phyloP scores from a whole-genome alignment of 2,113 vertebrate species.

The Arvicanthis niloticus region DNA sequence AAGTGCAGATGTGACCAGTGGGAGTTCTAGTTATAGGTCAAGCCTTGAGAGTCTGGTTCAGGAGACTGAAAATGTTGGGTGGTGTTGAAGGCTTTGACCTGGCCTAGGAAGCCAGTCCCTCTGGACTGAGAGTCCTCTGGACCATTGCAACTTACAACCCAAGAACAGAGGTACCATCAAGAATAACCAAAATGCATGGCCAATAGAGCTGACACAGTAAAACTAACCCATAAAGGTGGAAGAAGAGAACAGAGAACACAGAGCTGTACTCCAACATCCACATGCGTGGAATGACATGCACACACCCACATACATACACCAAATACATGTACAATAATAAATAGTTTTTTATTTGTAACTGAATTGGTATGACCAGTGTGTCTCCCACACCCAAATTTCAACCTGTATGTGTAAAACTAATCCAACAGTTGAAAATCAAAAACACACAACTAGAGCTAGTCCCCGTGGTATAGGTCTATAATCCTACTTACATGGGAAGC shows the following conservation, averaged over 20 bases:
- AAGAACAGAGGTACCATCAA: not conserved
- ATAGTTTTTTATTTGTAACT: not conserved
- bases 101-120: not conserved
- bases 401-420: not conserved
- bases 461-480: not conserved
- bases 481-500: not conserved
- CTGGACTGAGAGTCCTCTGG: not conserved
- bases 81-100: not conserved
- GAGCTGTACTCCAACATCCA: not conserved
- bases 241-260: not conserved
- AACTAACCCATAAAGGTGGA: not conserved
- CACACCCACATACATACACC: not conserved
- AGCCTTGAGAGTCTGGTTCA: not conserved
- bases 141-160: not conserved
- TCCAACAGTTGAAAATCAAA: conserved; percentile 21
- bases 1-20: not conserved
- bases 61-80: not conserved
- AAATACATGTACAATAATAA: not conserved
- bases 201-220: not conserved
- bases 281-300: not conserved
- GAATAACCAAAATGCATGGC: not conserved
- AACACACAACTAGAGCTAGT: not conserved
- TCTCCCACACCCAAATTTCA: conserved; percentile 4
- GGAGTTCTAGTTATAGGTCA: not conserved
- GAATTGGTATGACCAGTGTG: not conserved